Base-by-base conservation (phyloP, 2,888 invertebrate genomes). In the Eumacrocentrus americanus region DNA sequence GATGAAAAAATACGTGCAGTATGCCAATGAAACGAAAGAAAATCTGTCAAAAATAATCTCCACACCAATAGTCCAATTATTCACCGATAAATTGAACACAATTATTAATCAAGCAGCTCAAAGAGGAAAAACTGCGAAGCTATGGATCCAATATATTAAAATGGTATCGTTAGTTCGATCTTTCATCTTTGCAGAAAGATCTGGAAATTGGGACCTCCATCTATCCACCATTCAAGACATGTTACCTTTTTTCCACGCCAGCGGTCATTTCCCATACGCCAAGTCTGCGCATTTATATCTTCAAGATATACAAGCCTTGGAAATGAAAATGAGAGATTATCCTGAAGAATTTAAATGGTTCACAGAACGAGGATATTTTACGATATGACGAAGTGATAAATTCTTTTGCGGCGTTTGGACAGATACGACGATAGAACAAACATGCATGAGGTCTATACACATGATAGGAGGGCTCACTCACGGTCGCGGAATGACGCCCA, bases 261-360 rank as follows among this genome's bases (percentile, higher is more conserved):
- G 60, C 58, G 77, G 75, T 1, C 77, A 79, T 59, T 70, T 72
- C 18, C 20, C 55, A 16, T 74, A 75, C 58, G 69, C 73, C 7
- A 74, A 71, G 63, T 70, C 64, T 56, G 67, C 65, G 7, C 70
- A 72, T 18, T 23, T 75, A 4, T 75, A 75, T 56, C 48, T 75
- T 3, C 74, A 75, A 64, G 71, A 75, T 50, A 74, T 72, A 71
- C 9, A 9, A 12, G 37, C 60, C 20, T 52, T 69, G 7, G 50
- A 65, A 22, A 16, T 12, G 6, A 11, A 9, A 11, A 67, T 68
- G 61, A 40, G 29, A n/a, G n/a, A n/a, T 9, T 29, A 57, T 50
- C 35, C 37, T 37, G 18, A 50, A 9, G 63, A 63, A 53, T 69
- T 38, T 52, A 5, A 56, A n/a, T 37, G 29, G 12, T 69, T 63